Evolutionary conservation across 2,888 invertebrate species (phyloP).

Genomic region (Agelastica alni): DNA sequence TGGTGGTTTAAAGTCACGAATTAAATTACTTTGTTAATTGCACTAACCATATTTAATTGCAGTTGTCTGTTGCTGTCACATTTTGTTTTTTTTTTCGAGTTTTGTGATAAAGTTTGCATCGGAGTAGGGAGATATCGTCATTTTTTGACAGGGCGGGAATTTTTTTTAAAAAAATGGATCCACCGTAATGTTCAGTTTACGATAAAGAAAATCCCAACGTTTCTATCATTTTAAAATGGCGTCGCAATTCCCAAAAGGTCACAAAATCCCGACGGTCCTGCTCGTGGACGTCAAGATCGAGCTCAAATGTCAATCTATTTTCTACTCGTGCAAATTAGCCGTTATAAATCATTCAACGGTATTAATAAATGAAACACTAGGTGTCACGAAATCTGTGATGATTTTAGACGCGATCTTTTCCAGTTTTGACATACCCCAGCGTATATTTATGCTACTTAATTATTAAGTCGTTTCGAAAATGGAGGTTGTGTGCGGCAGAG

Average conservation of each 20-base stretch:
- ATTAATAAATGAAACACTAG: constrained; percentile 38
- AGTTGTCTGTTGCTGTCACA: too few species aligned
- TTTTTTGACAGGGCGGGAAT: too few species aligned
- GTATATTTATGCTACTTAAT: constrained; percentile 17
- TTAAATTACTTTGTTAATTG: too few species aligned
- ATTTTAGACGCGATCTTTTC: constrained; percentile 27
- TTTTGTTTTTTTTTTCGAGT: too few species aligned
- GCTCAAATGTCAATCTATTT: constrained; percentile 45
- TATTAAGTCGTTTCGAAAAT: constrained; percentile 10
- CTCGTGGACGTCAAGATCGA: constrained; percentile 20
- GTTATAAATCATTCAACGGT: constrained; percentile 39
- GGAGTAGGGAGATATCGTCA: too few species aligned
- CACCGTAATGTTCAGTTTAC: too few species aligned
- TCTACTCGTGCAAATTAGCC: constrained; percentile 44
- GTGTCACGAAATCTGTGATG: constrained; percentile 31
- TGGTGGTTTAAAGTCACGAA: too few species aligned
- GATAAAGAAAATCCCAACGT: background rate
- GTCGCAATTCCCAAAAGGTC: constrained; percentile 7
- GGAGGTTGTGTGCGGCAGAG: background rate
- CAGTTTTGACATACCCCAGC: constrained; percentile 18
- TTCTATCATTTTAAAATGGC: background rate
- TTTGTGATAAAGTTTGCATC: too few species aligned
- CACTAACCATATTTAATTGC: too few species aligned
- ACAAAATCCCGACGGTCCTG: constrained; percentile 9
- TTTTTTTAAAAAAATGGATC: background rate